Evolutionary conservation across 2,113 vertebrate genomes (phyloP).

Genomic region (Collichthys lucidus): DNA sequence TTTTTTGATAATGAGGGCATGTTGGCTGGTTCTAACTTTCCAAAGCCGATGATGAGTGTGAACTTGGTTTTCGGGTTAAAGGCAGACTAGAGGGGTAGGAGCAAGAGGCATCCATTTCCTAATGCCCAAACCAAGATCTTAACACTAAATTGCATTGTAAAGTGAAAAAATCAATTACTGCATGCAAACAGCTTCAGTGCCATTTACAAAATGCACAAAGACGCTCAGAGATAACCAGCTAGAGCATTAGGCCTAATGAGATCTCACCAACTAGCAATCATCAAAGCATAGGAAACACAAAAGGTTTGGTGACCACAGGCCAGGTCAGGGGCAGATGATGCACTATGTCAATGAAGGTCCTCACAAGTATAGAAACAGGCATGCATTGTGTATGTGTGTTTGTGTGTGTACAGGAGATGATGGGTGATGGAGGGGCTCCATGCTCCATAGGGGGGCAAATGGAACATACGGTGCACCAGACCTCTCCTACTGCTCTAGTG

Average conservation of each 20-base stretch:
- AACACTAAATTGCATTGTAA: neutral
- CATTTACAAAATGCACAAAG: too few species aligned
- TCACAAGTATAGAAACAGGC: slow-evolving; percentile 35
- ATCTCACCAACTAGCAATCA: too few species aligned
- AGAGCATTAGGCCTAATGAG: too few species aligned
- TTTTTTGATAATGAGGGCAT: neutral
- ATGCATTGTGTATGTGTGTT: neutral
- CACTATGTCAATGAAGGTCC: neutral
- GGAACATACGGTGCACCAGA: slow-evolving; percentile 76
- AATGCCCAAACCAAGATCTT: neutral
- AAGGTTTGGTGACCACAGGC: neutral
- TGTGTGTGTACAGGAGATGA: slow-evolving; percentile 54
- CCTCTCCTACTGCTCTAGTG: slow-evolving; percentile 44
- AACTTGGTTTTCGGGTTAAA: too few species aligned
- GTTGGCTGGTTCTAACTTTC: neutral
- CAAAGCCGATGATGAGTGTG: too few species aligned
- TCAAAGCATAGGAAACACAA: too few species aligned
- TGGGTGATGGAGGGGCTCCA: slow-evolving; percentile 72
- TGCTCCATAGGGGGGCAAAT: slow-evolving; percentile 74
- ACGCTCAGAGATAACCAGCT: too few species aligned
- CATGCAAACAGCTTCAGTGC: too few species aligned
- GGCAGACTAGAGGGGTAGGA: too few species aligned
- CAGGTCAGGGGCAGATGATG: neutral
- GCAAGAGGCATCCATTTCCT: neutral
- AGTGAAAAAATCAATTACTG: neutral